Percentiles rank a stretch among this genome's conserved stretches.
phyloP scores from a whole-genome alignment of 2,113 vertebrate genomes.

The Hemichromis elongatus region DNA sequence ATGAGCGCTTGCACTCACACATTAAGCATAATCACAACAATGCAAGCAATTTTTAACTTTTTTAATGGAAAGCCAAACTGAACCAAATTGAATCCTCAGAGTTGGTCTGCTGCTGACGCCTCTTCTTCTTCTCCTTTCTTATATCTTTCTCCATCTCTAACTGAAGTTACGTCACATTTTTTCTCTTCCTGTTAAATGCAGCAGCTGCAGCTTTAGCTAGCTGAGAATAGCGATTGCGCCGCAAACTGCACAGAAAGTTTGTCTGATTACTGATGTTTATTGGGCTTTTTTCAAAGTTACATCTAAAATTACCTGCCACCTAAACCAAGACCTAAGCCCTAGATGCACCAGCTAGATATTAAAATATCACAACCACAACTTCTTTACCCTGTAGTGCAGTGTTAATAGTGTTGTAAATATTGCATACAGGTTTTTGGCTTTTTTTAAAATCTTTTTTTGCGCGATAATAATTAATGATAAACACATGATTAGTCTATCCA shows the following conservation, averaged over 20 bases:
- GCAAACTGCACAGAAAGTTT: neutral
- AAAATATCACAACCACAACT: neutral
- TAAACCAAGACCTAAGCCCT: fast-evolving
- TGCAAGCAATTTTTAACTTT: too few species aligned
- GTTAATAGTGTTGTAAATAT: neutral
- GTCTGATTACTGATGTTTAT: neutral
- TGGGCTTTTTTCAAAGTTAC: neutral
- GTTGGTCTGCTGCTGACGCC: fast-evolving
- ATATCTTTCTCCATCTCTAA: neutral
- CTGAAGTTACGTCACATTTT: neutral
- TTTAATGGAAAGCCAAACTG: neutral
- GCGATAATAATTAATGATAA: neutral
- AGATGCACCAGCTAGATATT: neutral
- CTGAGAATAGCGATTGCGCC: fast-evolving
- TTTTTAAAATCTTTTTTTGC: neutral
- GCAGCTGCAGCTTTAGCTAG: neutral
- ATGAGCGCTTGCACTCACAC: fast-evolving
- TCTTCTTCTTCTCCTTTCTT: fast-evolving
- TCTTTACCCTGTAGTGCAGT: neutral
- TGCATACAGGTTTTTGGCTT: neutral
- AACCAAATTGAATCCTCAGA: fast-evolving
- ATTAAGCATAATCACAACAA: neutral
- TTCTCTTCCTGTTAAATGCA: fast-evolving
- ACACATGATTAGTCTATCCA: neutral
- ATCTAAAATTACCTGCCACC: neutral